Percentiles rank a stretch among this genome's conserved stretches.
phyloP scores from a whole-genome alignment of 2,888 invertebrate species.

The Trichogramma evanescens region DNA sequence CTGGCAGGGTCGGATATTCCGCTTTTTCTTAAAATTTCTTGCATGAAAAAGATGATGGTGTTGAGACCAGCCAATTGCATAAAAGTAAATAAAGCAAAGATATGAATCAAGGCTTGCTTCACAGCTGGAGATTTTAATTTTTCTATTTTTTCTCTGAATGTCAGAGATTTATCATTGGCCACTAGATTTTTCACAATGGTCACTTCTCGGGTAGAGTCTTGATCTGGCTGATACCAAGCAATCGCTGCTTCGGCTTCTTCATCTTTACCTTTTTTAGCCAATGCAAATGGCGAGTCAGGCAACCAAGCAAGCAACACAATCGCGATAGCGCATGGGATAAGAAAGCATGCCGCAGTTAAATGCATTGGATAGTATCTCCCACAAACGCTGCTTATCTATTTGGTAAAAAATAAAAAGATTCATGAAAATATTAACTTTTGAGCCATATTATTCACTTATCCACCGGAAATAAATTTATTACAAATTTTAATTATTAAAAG shows the following conservation, averaged over 20 bases:
- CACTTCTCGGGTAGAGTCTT: conserved; percentile 24
- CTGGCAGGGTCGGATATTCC: conserved; percentile 27
- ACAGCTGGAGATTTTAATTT: conserved; percentile 12
- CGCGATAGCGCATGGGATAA: conserved; percentile 26
- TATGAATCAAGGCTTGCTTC: conserved; percentile 25
- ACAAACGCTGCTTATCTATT: conserved; percentile 32
- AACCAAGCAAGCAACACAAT: conserved; percentile 30
- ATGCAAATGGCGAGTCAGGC: conserved; percentile 35
- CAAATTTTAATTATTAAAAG: too few species aligned
- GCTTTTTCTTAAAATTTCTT: conserved; percentile 29
- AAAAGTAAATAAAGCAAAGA: conserved; percentile 29
- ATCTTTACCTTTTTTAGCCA: conserved; percentile 1
- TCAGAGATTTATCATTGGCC: conserved; percentile 19
- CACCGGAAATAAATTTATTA: too few species aligned
- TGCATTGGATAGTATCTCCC: conserved; percentile 33
- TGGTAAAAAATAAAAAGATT: too few species aligned
- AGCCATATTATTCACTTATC: too few species aligned
- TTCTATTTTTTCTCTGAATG: conserved; percentile 8
- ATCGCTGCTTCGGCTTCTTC: conserved; percentile 29
- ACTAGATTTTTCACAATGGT: conserved; percentile 26
- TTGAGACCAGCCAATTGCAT: conserved; percentile 35
- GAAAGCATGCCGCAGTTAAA: conserved; percentile 30
- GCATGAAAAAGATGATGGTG: conserved; percentile 31
- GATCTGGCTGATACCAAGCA: conserved; percentile 29
- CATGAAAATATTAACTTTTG: too few species aligned